Evolutionary conservation across 2,113 vertebrate genomes (phyloP).

Genomic region (Mastomys coucha): DNA sequence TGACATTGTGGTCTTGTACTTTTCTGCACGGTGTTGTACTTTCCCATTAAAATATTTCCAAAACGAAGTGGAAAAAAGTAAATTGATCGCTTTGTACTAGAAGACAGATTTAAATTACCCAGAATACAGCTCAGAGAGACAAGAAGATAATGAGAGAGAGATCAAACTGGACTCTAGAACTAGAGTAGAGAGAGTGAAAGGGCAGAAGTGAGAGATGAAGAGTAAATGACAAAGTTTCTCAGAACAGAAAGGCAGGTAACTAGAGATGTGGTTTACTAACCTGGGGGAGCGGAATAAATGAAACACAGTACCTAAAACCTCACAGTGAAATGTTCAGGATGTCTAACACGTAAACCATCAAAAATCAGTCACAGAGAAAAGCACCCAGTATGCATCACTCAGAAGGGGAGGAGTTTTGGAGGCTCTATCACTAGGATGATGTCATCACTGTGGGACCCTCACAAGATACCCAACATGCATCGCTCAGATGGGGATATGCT

Average conservation of each 20-base stretch:
- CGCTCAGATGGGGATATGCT: too few species aligned
- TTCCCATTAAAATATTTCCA: neutral
- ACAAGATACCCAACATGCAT: neutral
- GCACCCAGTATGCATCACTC: neutral
- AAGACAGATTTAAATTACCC: neutral
- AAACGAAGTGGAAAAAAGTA: neutral
- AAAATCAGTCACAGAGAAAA: neutral
- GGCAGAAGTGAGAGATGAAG: neutral
- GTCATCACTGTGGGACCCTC: neutral
- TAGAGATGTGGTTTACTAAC: neutral
- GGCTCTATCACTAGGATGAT: neutral
- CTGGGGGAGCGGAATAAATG: neutral
- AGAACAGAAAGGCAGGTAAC: neutral
- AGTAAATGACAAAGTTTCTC: neutral
- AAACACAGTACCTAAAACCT: neutral
- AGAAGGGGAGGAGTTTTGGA: neutral
- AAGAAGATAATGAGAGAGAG: neutral
- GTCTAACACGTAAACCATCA: neutral
- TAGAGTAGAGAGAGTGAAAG: neutral
- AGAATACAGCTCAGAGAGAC: constrained; percentile 28
- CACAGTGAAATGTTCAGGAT: neutral
- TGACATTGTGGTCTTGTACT: neutral
- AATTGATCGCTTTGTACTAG: neutral
- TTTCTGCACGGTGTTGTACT: constrained; percentile 8
- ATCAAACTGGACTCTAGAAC: neutral